phyloP scores from a whole-genome alignment of 2,113 vertebrate species.

The Pedionomus torquatus region DNA sequence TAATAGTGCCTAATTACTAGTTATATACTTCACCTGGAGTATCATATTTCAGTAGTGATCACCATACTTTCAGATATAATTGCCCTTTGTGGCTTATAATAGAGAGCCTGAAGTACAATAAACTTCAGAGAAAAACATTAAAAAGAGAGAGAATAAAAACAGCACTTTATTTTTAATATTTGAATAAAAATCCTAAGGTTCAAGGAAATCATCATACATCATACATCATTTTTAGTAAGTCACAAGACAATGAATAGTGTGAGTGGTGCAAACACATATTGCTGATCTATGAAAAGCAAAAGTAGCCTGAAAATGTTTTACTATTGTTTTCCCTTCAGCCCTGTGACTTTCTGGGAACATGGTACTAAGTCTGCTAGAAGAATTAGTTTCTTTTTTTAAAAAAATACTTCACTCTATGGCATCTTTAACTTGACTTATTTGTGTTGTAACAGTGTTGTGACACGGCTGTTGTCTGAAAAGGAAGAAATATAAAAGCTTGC shows the following conservation, averaged over 20 bases:
- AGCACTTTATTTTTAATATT: slow-evolving; percentile 33
- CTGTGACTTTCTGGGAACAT: neutral
- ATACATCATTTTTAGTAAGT: neutral
- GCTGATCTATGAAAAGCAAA: neutral
- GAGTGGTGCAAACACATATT: neutral
- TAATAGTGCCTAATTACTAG: slow-evolving; percentile 75
- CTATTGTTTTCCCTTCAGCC: neutral
- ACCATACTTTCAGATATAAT: slow-evolving; percentile 47
- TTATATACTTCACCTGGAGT: slow-evolving; percentile 62
- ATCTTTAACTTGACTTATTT: slow-evolving; percentile 6
- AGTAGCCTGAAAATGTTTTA: neutral
- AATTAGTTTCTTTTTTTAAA: neutral
- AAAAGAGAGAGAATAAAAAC: neutral
- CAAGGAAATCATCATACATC: neutral
- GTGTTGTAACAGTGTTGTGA: neutral
- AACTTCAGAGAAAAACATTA: slow-evolving; percentile 35
- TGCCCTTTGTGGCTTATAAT: slow-evolving; percentile 36
- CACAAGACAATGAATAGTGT: neutral
- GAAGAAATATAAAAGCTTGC: neutral
- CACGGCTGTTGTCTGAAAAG: neutral
- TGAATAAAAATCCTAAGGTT: neutral
- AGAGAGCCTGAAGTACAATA: slow-evolving; percentile 24
- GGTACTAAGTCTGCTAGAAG: neutral
- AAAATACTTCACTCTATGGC: neutral
- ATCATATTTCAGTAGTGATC: slow-evolving; percentile 58